Evolutionary conservation across 2,888 invertebrate species (phyloP).

Genomic region (Volucella inflata): DNA sequence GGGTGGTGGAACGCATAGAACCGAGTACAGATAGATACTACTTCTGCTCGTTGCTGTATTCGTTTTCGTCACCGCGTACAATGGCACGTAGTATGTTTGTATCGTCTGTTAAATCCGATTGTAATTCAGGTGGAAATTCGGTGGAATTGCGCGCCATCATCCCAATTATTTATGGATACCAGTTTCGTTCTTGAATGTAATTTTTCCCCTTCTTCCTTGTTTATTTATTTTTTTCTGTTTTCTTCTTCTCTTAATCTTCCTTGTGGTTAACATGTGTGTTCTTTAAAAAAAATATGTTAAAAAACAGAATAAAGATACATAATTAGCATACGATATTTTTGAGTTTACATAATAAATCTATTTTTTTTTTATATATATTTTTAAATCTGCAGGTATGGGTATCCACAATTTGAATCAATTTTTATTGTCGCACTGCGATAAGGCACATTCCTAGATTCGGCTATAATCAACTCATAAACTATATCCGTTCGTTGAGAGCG

Average conservation of each 20-base stretch:
- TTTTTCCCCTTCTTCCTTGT: conserved; percentile 36
- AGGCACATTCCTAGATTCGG: not conserved
- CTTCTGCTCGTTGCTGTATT: conserved; percentile 34
- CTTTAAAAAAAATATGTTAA: conserved; percentile 47
- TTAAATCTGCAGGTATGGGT: not conserved
- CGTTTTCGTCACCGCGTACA: conserved; percentile 41
- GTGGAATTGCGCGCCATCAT: conserved; percentile 73
- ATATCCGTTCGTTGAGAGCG: too few species aligned
- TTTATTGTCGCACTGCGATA: conserved; percentile 16
- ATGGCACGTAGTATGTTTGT: conserved; percentile 63
- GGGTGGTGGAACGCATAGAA: conserved; percentile 51
- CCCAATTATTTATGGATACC: conserved; percentile 74
- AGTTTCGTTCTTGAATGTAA: conserved; percentile 60
- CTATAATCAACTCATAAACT: not conserved
- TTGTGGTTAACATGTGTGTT: conserved; percentile 40
- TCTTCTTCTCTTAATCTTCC: conserved; percentile 43
- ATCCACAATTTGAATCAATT: conserved; percentile 27
- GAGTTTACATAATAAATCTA: not conserved
- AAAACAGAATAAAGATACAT: conserved; percentile 49
- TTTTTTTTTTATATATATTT: not conserved
- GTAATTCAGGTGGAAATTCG: conserved; percentile 75
- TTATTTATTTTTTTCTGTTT: conserved; percentile 46
- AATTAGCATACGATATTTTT: conserved; percentile 39
- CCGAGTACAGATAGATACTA: conserved; percentile 34
- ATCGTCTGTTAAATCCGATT: conserved; percentile 66